Evolutionary conservation across 2,888 invertebrate species (phyloP), one percentile per base, ranked within the genome.

Genomic region (Cheilosia soror): DNA sequence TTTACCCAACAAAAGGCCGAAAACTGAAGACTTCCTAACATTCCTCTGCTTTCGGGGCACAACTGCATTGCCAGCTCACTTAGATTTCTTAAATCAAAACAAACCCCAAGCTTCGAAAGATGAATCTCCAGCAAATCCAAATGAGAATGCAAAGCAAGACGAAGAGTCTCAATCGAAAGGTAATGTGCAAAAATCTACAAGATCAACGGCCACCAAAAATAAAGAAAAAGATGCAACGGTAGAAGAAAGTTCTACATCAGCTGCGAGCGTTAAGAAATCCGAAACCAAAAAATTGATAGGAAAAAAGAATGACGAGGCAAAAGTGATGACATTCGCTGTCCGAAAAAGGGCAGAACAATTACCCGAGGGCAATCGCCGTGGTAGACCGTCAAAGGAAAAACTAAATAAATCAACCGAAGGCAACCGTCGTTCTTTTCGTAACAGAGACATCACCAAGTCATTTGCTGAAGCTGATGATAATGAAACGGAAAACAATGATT

Each of bases 1-100:
- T 86, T 93, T 95, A 88, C 94, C 95, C 44, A 90, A 92, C 76
- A 95, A 95, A 90, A 93, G 96, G 88, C 96, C 97, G 29, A 96
- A 96, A 89, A 96, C 97, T 2, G 96, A 97, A 93, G 97, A 97
- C 91, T 97, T 97, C 90, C 91, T 97, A 55, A 97, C 96, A 63
- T 97, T 96, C 92, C 93, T 97, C 15, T 97, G 97, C 91, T 96
- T 96, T 89, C 94, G 97, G 91, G 96, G 97, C 44, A 96, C 96
- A 27, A 93, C 95, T 7, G 94, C 95, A 60, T 91, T 96, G 82
- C 96, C 96, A 29, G 94, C 96, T 1, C 95, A 94, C 88, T 92
- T 96, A 87, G 95, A 96, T 90, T 96, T 95, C 90, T 95, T 96
- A 90, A 91, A 91, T 88, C 92, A 91, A 88, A 91, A 91, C 40